These are phyloP conservation scores for Ricordea florida DNA, from an alignment of 92 coral and sea anemone species.

Conservation along the genomic window DNA sequence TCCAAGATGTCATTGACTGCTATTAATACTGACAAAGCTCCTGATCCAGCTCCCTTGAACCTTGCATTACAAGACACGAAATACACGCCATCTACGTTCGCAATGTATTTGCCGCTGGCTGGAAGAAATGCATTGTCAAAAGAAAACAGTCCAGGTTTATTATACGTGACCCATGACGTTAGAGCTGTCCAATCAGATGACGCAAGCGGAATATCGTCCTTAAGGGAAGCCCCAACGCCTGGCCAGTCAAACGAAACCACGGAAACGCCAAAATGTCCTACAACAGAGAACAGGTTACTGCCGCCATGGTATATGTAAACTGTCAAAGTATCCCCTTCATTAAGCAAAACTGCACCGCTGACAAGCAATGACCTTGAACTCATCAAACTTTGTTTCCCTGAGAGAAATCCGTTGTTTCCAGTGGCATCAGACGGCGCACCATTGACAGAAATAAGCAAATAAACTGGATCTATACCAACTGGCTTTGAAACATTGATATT, in stretches of 20 bases:
- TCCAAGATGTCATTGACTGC: too few relatives aligned
- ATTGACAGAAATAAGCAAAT: too few relatives aligned
- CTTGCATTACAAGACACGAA: slow-evolving; percentile 50
- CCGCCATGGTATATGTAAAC: too few relatives aligned
- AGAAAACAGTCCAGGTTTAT: slow-evolving; percentile 42
- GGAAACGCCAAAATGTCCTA: slow-evolving; percentile 35
- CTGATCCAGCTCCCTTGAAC: slow-evolving; percentile 14
- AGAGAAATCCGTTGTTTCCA: too few relatives aligned
- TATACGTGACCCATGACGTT: slow-evolving; percentile 24
- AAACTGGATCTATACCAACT: too few relatives aligned
- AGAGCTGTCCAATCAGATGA: slow-evolving; percentile 34
- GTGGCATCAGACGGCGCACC: too few relatives aligned
- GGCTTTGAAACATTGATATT: too few relatives aligned
- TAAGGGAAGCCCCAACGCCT: slow-evolving; percentile 56
- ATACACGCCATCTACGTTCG: slow-evolving; percentile 43
- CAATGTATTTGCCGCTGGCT: slow-evolving; percentile 27
- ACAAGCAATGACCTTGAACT: too few relatives aligned
- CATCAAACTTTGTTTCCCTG: too few relatives aligned
- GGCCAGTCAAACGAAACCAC: slow-evolving; percentile 64
- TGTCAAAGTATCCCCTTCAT: too few relatives aligned
- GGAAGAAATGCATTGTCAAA: slow-evolving; percentile 52
- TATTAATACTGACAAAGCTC: slow-evolving; percentile 41
- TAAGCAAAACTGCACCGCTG: too few relatives aligned
- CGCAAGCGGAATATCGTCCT: background rate
- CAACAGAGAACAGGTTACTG: background rate